phyloP scores from a whole-genome alignment of 2,888 invertebrate species.

The Bellardia pandia region DNA sequence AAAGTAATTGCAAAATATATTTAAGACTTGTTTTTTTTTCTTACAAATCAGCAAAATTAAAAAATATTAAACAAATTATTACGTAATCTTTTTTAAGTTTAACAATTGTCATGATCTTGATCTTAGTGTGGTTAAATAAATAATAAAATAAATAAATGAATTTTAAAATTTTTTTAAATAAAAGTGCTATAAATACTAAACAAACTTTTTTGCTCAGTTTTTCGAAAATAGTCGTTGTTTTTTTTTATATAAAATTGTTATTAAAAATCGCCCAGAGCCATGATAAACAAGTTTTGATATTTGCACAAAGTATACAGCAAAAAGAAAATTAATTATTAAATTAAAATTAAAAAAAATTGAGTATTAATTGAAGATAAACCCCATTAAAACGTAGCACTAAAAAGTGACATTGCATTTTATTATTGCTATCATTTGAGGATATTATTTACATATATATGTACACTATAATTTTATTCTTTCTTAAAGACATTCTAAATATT shows the following conservation, averaged over 20 bases:
- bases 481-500: neutral
- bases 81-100: slow-evolving; percentile 46
- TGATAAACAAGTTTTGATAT: slow-evolving; percentile 51
- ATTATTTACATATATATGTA: neutral
- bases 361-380: slow-evolving; percentile 15
- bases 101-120: slow-evolving; percentile 64
- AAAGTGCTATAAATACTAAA: slow-evolving; percentile 13
- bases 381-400: slow-evolving; percentile 15
- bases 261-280: slow-evolving; percentile 42
- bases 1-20: neutral
- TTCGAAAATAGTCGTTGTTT: neutral
- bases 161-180: slow-evolving; percentile 20
- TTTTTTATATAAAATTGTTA: slow-evolving; percentile 16
- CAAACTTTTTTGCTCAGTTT: neutral
- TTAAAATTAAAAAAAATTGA: neutral
- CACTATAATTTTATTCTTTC: neutral
- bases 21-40: neutral
- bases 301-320: slow-evolving; percentile 25
- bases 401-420: slow-evolving; percentile 18
- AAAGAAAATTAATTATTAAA: neutral
- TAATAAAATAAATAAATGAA: slow-evolving; percentile 30
- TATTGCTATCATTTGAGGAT: neutral
- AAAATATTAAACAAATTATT: slow-evolving; percentile 27
- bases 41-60: neutral
- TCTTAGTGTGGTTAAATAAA: slow-evolving; percentile 51